Conservation (phyloP, 2,113 vertebrate species). For the Ivindomyrus marchei region DNA sequence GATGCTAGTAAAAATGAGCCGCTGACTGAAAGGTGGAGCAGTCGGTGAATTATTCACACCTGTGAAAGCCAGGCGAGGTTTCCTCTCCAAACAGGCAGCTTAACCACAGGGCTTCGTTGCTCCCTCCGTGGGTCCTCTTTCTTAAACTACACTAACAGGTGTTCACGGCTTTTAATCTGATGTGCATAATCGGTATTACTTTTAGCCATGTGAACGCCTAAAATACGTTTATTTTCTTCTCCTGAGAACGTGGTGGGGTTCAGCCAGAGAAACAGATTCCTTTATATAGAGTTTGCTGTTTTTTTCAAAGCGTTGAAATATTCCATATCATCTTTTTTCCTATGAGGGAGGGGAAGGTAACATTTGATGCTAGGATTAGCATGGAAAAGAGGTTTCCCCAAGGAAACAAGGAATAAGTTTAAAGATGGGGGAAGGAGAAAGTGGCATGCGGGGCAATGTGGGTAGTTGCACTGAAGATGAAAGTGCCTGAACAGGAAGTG, state of each 20-base stretch:
- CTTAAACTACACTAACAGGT: background rate
- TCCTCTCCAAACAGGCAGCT: background rate
- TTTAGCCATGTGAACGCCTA: background rate
- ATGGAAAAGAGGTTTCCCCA: background rate
- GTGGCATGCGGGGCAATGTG: background rate
- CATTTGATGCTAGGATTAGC: background rate
- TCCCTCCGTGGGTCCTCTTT: background rate
- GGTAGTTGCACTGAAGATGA: background rate
- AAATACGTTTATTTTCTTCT: background rate
- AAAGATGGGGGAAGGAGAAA: background rate
- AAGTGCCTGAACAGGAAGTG: background rate
- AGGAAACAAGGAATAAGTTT: background rate
- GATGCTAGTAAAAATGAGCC: background rate
- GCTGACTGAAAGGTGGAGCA: no score
- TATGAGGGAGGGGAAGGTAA: background rate
- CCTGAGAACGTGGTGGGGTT: background rate
- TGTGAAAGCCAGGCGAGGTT: background rate
- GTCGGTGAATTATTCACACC: background rate
- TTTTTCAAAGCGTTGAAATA: background rate
- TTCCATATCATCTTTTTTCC: background rate
- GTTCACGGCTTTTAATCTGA: background rate
- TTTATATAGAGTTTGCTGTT: background rate
- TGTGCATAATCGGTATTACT: background rate
- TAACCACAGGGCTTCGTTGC: background rate
- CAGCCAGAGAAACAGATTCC: background rate